These are phyloP conservation scores for Sylvia borin DNA, from an alignment of 2,797 vertebrate genomes.

Conservation along the genomic window DNA sequence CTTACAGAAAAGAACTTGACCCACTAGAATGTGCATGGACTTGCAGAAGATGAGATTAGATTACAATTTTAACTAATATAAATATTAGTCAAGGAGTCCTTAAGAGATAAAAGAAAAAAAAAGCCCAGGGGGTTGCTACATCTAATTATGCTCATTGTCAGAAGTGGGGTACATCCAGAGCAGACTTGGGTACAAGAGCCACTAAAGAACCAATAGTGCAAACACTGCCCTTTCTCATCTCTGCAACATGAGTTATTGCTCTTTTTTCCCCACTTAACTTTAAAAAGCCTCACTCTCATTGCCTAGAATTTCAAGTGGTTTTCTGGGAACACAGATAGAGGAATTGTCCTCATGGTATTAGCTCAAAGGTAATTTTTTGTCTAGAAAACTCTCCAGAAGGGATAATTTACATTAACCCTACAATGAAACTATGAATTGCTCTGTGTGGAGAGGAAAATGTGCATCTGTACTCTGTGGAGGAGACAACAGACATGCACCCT, in stretches of 20 bases:
- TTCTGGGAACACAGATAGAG: background rate
- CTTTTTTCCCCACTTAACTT: background rate
- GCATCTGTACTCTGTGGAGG: background rate
- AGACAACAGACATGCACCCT: background rate
- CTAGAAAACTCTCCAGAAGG: background rate
- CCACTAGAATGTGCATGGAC: background rate
- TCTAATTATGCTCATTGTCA: background rate
- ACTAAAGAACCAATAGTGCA: background rate
- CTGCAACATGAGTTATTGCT: background rate
- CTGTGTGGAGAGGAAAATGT: background rate
- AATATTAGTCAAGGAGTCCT: slow-evolving; percentile 16
- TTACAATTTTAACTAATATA: background rate
- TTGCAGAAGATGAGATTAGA: background rate
- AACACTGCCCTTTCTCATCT: background rate
- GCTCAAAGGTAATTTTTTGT: background rate
- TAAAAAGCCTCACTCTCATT: background rate
- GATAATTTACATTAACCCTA: background rate
- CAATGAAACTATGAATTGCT: background rate
- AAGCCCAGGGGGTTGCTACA: background rate
- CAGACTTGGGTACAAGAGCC: background rate
- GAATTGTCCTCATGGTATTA: background rate
- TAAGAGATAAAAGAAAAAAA: background rate
- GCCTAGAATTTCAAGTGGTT: background rate
- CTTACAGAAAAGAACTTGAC: background rate
- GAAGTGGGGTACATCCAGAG: background rate